A percentile compares a stretch with the other conserved stretches of the same genome.
These are phyloP conservation scores for Siphamia tubifer DNA, from an alignment of 2,113 vertebrate species.

Conservation along the genomic window DNA sequence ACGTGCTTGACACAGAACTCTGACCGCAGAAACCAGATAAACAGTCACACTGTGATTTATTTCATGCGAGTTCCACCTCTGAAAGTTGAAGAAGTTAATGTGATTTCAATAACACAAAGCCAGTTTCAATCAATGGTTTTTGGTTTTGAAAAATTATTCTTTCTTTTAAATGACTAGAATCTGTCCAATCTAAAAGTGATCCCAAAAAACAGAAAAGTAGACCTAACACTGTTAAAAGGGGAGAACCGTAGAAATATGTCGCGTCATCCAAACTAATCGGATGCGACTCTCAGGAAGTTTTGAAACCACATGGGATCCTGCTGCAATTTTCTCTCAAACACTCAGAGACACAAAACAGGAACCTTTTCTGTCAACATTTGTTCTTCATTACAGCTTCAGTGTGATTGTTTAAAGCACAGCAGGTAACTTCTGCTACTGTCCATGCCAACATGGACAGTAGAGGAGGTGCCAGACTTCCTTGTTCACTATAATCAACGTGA, in stretches of 20 bases:
- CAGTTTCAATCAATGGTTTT: slow-evolving; percentile 1
- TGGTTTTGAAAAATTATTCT: background rate
- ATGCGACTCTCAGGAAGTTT: background rate
- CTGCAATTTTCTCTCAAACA: background rate
- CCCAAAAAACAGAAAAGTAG: background rate
- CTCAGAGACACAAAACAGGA: background rate
- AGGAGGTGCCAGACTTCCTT: too few species aligned
- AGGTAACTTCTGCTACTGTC: too few species aligned
- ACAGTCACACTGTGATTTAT: background rate
- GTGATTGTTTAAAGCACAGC: too few species aligned
- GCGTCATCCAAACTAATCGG: background rate
- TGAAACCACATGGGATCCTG: background rate
- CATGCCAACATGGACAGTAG: too few species aligned
- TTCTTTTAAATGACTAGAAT: background rate
- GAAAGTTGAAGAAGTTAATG: background rate
- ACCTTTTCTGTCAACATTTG: too few species aligned
- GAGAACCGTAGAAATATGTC: slow-evolving; percentile 14
- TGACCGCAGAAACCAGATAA: background rate
- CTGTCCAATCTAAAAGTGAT: slow-evolving; percentile 3
- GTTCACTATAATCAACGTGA: too few species aligned
- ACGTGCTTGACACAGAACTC: background rate
- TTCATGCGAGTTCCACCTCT: background rate
- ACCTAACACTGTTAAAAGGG: background rate
- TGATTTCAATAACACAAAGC: background rate
- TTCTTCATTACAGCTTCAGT: too few species aligned